Conservation (phyloP, 1,140 invertebrate genomes). For the Drosophila tsacasi region DNA sequence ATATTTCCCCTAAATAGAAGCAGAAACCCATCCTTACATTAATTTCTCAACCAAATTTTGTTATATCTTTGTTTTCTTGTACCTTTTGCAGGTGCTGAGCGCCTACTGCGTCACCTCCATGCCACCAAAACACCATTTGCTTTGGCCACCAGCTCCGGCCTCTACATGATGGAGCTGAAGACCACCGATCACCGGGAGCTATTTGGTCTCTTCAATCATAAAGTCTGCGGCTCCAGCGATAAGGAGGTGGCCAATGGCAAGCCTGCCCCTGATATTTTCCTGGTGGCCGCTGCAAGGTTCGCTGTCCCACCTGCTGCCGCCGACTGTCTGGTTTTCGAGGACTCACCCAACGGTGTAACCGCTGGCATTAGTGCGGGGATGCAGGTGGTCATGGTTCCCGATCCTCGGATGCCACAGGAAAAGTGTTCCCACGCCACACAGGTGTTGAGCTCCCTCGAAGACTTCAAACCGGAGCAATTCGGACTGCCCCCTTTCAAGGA, state of each 20-base stretch:
- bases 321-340: slow-evolving; percentile 96
- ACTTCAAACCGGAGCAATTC: slow-evolving; percentile 95
- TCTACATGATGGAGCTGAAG: slow-evolving; percentile 92
- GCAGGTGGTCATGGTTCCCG: slow-evolving; percentile 96
- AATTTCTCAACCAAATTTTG: not conserved
- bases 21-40: not conserved
- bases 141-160: slow-evolving; percentile 95
- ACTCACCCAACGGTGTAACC: slow-evolving; percentile 94
- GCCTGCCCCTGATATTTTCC: slow-evolving; percentile 96
- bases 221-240: slow-evolving; percentile 92
- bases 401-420: slow-evolving; percentile 88
- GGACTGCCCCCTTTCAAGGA: slow-evolving; percentile 91
- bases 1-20: not conserved
- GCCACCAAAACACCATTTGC: slow-evolving; percentile 93
- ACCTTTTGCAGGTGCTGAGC: slow-evolving; percentile 90
- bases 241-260: slow-evolving; percentile 95
- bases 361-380: slow-evolving; percentile 93
- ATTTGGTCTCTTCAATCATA: slow-evolving; percentile 92
- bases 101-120: slow-evolving; percentile 92
- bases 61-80: slow-evolving; percentile 21
- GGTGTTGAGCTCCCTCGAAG: slow-evolving; percentile 90
- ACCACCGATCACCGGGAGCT: slow-evolving; percentile 90
- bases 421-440: slow-evolving; percentile 89
- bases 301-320: slow-evolving; percentile 89
- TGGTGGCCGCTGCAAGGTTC: slow-evolving; percentile 94